Conservation (phyloP, 1,140 invertebrate genomes). For the Campoletis sonorensis region DNA sequence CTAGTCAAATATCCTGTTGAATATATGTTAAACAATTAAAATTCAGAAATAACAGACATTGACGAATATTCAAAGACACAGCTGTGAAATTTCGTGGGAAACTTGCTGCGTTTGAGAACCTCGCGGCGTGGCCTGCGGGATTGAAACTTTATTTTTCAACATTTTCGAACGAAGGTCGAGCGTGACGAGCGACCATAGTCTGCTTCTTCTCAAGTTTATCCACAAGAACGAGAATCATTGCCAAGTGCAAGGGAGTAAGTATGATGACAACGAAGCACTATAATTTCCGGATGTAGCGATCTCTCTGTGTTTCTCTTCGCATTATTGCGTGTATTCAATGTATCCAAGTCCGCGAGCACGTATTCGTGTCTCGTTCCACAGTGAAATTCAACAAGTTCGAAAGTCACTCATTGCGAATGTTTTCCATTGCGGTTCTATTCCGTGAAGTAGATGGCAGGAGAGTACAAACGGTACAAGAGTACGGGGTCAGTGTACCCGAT, state of each 20-base stretch:
- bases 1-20: no score
- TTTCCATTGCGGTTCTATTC: not conserved
- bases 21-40: no score
- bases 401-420: not conserved
- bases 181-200: not conserved
- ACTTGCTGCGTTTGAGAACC: not conserved
- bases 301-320: not conserved
- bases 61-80: no score
- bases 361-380: not conserved
- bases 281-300: not conserved
- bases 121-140: not conserved
- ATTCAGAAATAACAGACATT: no score
- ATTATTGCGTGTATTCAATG: not conserved
- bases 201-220: not conserved
- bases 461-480: not conserved
- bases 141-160: not conserved
- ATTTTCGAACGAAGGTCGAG: not conserved
- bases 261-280: not conserved
- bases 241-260: not conserved
- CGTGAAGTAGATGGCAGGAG: not conserved
- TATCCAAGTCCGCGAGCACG: not conserved
- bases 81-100: no score
- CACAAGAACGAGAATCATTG: not conserved
- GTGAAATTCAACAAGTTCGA: conserved; percentile 1
- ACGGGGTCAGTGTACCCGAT: conserved; percentile 11